Evolutionary conservation across 2,113 vertebrate species (phyloP).

Genomic region (Calidris pygmaea): DNA sequence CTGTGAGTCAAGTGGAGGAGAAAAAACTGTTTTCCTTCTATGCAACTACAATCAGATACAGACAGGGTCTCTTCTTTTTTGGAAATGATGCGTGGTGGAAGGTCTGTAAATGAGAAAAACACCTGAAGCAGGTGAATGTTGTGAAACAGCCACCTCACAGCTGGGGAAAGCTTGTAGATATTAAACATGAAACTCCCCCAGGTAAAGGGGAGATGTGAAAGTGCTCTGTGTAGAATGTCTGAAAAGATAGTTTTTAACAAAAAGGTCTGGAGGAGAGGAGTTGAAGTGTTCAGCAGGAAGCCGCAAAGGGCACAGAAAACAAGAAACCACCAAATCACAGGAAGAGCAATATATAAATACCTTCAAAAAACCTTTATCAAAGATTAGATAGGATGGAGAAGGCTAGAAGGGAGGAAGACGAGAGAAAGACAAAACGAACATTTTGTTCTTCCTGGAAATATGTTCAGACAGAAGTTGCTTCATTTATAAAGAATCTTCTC

Average conservation of each 20-base stretch:
- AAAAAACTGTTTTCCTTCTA: neutral
- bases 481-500: constrained; percentile 61
- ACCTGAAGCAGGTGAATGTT: neutral
- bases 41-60: neutral
- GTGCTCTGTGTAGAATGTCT: neutral
- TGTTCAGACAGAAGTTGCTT: constrained; percentile 54
- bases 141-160: neutral
- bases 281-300: neutral
- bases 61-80: neutral
- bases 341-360: neutral
- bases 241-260: neutral
- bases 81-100: neutral
- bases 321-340: neutral
- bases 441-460: constrained; percentile 57
- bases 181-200: neutral
- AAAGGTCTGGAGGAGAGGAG: neutral
- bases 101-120: neutral
- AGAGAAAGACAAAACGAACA: constrained; percentile 16
- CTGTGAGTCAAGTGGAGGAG: neutral
- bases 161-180: neutral
- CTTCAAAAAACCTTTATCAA: neutral
- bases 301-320: neutral
- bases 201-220: neutral
- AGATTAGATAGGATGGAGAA: neutral
- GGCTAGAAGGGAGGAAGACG: neutral